Conservation (phyloP, 1,140 invertebrate species). For the Drosophila insularis region DNA sequence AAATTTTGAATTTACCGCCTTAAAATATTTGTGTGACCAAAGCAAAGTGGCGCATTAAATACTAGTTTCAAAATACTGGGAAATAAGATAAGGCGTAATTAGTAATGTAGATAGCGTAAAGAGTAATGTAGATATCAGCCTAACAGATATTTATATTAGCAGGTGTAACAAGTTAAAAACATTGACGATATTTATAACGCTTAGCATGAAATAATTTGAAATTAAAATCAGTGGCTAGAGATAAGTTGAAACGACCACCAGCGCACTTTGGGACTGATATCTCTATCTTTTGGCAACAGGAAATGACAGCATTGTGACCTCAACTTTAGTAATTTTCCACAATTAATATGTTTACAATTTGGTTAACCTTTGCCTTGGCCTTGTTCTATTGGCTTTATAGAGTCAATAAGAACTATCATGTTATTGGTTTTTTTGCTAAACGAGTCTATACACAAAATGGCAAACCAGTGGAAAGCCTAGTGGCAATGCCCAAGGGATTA, state of each 20-base stretch:
- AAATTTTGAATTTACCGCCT: background rate
- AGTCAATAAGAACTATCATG: constrained; percentile 52
- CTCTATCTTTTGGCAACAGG: background rate
- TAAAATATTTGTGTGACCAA: background rate
- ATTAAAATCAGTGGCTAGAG: background rate
- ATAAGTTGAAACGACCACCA: background rate
- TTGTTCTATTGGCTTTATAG: constrained; percentile 49
- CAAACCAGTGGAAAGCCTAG: constrained; percentile 36
- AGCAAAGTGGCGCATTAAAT: background rate
- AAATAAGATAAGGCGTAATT: background rate
- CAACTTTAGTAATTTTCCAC: background rate
- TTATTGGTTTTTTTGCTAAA: constrained; percentile 48
- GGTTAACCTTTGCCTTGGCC: constrained; percentile 24
- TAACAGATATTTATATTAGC: background rate
- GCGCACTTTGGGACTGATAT: background rate
- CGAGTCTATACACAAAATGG: constrained; percentile 47
- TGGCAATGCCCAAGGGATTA: constrained; percentile 24
- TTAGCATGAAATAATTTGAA: background rate
- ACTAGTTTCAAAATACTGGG: background rate
- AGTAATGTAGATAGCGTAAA: background rate
- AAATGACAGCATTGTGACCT: background rate
- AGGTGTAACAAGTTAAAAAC: background rate
- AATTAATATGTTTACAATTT: constrained; percentile 17
- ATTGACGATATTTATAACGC: no score
- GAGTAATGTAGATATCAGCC: background rate